phyloP scores from a whole-genome alignment of 1,140 invertebrate genomes.

The Aphelenchoides besseyi region DNA sequence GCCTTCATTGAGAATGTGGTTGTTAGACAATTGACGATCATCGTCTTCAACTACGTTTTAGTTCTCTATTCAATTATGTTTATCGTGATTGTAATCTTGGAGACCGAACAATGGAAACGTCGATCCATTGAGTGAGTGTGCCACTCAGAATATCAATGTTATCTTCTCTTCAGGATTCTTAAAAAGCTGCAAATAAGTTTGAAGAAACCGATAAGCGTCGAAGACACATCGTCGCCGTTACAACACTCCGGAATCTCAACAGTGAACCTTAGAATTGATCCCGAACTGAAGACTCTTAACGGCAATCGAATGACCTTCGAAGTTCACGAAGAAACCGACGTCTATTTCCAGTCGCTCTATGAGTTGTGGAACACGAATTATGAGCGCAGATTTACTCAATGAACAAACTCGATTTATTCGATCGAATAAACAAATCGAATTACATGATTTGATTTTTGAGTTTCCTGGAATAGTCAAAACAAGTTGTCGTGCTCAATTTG shows the following conservation, averaged over 20 bases:
- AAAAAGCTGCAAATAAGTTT: not conserved
- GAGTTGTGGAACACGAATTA: not conserved
- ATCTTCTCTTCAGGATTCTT: not conserved
- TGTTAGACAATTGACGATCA: not conserved
- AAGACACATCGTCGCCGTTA: not conserved
- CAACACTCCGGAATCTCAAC: too few species aligned
- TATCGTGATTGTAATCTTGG: not conserved
- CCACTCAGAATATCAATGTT: not conserved
- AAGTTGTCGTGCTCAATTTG: too few species aligned
- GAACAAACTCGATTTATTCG: not conserved
- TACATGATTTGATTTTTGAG: too few species aligned
- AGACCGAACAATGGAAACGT: not conserved
- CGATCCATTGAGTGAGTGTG: not conserved
- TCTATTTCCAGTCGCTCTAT: not conserved
- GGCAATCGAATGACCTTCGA: not conserved
- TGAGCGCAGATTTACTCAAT: not conserved
- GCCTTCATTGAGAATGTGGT: not conserved
- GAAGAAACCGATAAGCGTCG: not conserved
- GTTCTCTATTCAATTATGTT: not conserved
- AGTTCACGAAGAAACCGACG: not conserved
- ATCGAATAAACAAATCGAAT: too few species aligned
- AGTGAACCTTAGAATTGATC: too few species aligned
- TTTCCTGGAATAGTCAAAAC: too few species aligned
- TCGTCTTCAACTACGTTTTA: not conserved
- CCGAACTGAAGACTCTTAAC: not conserved